Conservation (phyloP, 2,113 vertebrate species). For the Archocentrus centrarchus region DNA sequence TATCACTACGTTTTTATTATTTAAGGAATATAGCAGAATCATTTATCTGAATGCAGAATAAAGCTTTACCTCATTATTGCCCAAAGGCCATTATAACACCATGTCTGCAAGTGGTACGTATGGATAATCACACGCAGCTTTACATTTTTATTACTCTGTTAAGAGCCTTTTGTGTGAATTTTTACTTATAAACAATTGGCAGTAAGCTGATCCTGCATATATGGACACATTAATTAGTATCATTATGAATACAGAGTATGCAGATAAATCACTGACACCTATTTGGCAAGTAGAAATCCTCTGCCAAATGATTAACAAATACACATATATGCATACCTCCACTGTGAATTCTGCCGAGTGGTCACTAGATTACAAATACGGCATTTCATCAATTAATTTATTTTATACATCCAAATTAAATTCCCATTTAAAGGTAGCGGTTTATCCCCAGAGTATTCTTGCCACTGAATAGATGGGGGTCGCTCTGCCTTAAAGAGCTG, state of each 20-base stretch:
- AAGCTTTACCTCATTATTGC: constrained; percentile 22
- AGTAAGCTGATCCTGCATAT: constrained; percentile 6
- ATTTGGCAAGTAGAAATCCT: not conserved
- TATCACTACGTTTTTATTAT: too few species aligned
- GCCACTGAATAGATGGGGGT: constrained; percentile 11
- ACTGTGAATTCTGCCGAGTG: not conserved
- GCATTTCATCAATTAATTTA: not conserved
- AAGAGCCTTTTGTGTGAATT: constrained; percentile 28
- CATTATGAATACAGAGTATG: not conserved
- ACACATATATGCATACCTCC: not conserved
- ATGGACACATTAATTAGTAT: constrained; percentile 7
- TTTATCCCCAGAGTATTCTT: constrained; percentile 2
- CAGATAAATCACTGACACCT: not conserved
- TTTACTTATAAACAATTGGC: constrained; percentile 35
- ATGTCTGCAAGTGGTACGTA: not conserved
- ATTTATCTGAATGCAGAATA: not conserved
- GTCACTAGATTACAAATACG: not conserved
- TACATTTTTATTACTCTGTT: constrained; percentile 56
- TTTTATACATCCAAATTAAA: constrained; percentile 11
- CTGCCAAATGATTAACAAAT: not conserved
- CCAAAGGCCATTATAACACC: not conserved
- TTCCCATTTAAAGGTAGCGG: constrained; percentile 12
- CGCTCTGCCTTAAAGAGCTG: not conserved
- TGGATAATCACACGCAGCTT: constrained; percentile 42
- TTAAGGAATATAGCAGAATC: not conserved